Evolutionary conservation across 2,797 vertebrate genomes (phyloP).

Genomic region (Karalla daura): DNA sequence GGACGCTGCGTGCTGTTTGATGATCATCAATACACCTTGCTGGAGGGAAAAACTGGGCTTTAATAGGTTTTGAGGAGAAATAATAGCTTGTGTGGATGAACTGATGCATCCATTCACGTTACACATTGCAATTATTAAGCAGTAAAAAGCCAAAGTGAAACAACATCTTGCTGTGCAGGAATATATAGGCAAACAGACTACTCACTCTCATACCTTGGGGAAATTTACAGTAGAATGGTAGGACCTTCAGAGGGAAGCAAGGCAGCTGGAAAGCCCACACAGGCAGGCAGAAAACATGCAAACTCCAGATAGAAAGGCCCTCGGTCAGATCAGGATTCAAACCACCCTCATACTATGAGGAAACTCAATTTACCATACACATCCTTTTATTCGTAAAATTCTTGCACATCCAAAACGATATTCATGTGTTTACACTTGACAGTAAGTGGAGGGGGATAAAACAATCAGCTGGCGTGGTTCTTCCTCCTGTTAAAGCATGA

Average conservation of each 20-base stretch:
- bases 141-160: neutral
- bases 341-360: too few relatives aligned
- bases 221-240: too few relatives aligned
- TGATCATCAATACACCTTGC: neutral
- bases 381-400: too few relatives aligned
- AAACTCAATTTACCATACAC: too few relatives aligned
- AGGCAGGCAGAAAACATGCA: too few relatives aligned
- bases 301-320: too few relatives aligned
- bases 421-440: neutral
- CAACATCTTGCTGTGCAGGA: too few relatives aligned
- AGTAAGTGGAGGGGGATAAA: neutral
- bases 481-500: conserved; percentile 36
- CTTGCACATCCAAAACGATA: neutral
- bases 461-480: conserved; percentile 30
- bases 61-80: neutral
- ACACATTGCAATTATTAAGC: neutral
- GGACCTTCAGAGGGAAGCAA: too few relatives aligned
- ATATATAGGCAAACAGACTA: too few relatives aligned
- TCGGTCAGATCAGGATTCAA: too few relatives aligned
- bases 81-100: neutral
- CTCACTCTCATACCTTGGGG: too few relatives aligned
- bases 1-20: conserved; percentile 5
- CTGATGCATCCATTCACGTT: neutral
- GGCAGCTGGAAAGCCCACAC: too few relatives aligned
- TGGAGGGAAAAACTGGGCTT: neutral